Conservation (phyloP, 2,888 invertebrate genomes). For the Antheraea yamamai region DNA sequence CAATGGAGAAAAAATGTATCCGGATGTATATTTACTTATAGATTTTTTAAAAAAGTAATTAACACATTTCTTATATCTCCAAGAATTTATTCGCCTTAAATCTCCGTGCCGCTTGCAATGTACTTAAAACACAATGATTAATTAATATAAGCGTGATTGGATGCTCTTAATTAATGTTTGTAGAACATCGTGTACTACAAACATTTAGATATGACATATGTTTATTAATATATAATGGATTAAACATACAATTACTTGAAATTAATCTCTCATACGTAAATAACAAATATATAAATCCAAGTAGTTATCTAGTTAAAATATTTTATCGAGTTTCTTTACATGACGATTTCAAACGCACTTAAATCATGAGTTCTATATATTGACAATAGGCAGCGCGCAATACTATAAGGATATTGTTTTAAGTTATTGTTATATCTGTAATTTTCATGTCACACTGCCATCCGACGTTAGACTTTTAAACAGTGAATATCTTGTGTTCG, state of each 20-base stretch:
- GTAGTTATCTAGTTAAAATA: neutral
- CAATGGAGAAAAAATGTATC: no score
- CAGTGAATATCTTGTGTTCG: neutral
- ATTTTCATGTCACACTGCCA: neutral
- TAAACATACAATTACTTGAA: no score
- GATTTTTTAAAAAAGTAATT: no score
- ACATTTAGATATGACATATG: neutral
- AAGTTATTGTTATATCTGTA: neutral
- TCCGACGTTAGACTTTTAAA: neutral
- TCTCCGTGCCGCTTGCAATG: neutral
- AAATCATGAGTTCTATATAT: no score
- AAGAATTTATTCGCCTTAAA: neutral
- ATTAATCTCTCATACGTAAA: no score
- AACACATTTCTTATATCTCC: neutral
- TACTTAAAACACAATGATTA: neutral
- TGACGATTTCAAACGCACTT: no score
- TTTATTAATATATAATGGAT: neutral
- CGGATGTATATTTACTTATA: no score
- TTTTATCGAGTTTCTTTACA: neutral
- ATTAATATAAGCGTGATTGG: neutral
- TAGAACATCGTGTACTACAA: slow-evolving; percentile 1
- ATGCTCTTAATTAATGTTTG: slow-evolving; percentile 1
- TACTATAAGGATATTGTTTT: neutral
- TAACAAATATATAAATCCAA: neutral
- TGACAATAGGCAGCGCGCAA: no score